Base-by-base conservation (phyloP, 2,888 invertebrate genomes). In the Gortyna flavago region DNA sequence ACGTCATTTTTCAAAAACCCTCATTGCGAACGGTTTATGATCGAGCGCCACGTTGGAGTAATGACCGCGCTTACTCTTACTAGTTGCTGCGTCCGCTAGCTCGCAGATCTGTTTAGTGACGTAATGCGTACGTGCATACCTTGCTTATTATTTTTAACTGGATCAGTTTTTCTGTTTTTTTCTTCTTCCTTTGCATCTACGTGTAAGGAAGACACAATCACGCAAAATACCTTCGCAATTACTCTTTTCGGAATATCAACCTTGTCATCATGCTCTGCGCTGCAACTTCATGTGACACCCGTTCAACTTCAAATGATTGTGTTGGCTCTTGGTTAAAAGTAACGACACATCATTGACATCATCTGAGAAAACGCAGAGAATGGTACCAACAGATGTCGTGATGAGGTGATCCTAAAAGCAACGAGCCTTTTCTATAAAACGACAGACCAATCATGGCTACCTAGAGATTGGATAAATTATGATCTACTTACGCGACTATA, bases 31-130 rank as follows among this genome's bases (percentile, higher is more conserved):
- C 73, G 86, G 70, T 72, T 73, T 79, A 88, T 86, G 73, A 74
- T 80, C 83, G 81, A 79, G 72, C 82, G 74, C 81, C 74, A 84
- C 81, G 75, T 77, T 83, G 84, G 84, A 85, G 85, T 89, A 90
- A 90, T 87, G 88, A 87, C 84, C 81, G 84, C 80, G 81, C 72
- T 84, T 80, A 82, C 84, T 84, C 88, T 86, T 83, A 81, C 85
- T 81, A 75, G 80, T 64, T 57, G 21, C 59, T 61, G 61, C 79
- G 54, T 84, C 80, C 74, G 76, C 76, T 77, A 65, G 76, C 81
- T 77, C 61, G 77, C 81, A 73, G 66, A 84, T 87, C 81, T 86
- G 65, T 80, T 70, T 76, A 83, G 80, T 84, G 69, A 80, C 72
- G 73, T 84, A 77, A 83, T 72, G 44, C 35, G 48, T 61, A 74